Evolutionary conservation across 2,797 vertebrate species (phyloP).

Genomic region (Sphenodon punctatus): DNA sequence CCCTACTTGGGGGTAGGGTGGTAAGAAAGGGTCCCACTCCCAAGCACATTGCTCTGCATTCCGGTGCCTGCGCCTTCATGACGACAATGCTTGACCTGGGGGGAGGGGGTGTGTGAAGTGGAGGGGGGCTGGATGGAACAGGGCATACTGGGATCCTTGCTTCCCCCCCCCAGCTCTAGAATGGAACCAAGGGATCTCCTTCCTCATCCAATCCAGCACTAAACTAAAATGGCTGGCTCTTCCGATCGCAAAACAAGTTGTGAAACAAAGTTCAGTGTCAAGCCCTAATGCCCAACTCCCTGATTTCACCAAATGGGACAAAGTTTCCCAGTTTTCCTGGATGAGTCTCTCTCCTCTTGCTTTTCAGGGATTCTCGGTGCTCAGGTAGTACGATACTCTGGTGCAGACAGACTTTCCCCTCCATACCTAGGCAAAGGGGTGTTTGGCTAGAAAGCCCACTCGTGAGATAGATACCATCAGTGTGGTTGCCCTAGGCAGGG

Average conservation of each 20-base stretch:
- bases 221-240: not conserved
- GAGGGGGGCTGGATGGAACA: not conserved
- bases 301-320: not conserved
- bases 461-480: not conserved
- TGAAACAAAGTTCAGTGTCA: not conserved
- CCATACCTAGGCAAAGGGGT: not conserved
- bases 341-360: not conserved
- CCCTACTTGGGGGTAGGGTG: no score
- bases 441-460: no score
- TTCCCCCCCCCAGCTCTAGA: not conserved
- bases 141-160: not conserved
- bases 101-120: no score
- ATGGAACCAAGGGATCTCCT: no score
- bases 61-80: not conserved
- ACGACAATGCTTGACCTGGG: not conserved
- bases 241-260: rapidly evolving
- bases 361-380: not conserved
- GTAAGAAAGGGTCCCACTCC: no score
- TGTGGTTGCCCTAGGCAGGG: not conserved
- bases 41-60: not conserved
- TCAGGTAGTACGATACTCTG: not conserved
- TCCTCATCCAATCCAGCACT: not conserved
- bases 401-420: not conserved
- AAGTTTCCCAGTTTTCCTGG: not conserved
- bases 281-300: rapidly evolving